Percentiles rank a stretch among this genome's conserved stretches.
These are phyloP conservation scores for Cantharis rustica DNA, from an alignment of 2,888 invertebrate species.

Conservation along the genomic window DNA sequence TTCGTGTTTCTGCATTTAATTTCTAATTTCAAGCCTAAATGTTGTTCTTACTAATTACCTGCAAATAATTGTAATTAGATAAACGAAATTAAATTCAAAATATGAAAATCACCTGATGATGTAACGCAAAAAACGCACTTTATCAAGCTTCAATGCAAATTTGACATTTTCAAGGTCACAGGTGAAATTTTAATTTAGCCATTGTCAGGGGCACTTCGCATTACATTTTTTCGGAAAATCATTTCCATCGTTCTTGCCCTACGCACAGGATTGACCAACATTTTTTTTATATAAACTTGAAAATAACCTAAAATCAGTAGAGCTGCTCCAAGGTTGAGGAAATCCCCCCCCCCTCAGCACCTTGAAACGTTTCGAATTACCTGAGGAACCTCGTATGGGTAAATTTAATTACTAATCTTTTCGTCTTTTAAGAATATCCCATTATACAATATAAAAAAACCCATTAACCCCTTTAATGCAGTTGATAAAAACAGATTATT, in stretches of 20 bases:
- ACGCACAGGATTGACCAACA: neutral
- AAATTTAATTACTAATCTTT: neutral
- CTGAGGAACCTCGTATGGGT: no score
- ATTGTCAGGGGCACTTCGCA: neutral
- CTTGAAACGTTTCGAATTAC: no score
- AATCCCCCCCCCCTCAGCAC: no score
- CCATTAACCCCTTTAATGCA: neutral
- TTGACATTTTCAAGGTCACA: neutral
- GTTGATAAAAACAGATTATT: neutral
- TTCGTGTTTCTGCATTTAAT: neutral
- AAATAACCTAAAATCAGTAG: neutral
- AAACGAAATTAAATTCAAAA: neutral
- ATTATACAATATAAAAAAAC: neutral
- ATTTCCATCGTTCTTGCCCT: neutral
- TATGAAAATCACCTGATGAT: neutral
- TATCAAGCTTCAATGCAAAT: neutral
- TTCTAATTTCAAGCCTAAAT: neutral
- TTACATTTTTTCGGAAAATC: neutral
- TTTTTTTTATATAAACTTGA: neutral
- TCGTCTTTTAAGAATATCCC: neutral
- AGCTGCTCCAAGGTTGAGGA: neutral
- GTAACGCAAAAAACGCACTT: neutral
- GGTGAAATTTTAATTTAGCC: neutral
- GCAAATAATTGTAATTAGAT: neutral
- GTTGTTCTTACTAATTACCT: neutral